Base-by-base conservation (phyloP, 2,797 vertebrate genomes). In the Labroides dimidiatus region DNA sequence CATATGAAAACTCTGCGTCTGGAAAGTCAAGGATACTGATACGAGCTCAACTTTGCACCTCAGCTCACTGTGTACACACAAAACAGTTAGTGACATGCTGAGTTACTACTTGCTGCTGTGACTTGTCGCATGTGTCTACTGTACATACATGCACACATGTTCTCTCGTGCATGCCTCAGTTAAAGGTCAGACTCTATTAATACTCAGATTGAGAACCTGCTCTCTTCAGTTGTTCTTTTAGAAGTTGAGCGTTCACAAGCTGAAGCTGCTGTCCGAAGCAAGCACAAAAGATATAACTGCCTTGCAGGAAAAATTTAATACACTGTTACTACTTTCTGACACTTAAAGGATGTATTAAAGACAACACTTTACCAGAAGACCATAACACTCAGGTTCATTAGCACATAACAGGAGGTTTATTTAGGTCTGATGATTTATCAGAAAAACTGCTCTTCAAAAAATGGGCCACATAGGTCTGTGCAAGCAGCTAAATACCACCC, bases 21-120 rank as follows among this genome's bases (percentile, higher is more conserved):
- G 77, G 69, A 88, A 84, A 85, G 81, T 86, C 82, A 82, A 87
- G 80, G 83, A 82, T 72, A 82, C 81, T 78, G 74, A 85, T 75
- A 84, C 23, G 47, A 81, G 83, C 64, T 81, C 63, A 50, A 66
- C 69, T 68, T 73, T 62, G 64, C 77, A 48, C 58, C 64, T 61
- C 17, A 45, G 53, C 55, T 50, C 75, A 16, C 63, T 30, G 56
- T 85, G 67, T 64, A 39, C 65, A 70, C 64, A 69, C 71, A 56
- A 68, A 75, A 33, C 65, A 47, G 47, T 47, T 54, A 70, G 69
- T 73, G 65, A 72, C 72, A 69, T 37, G 62, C 63, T 52, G 63
- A 77, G 64, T 66, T 74, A 77, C 70, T 69, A 74, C 69, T n/a
- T 54, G 62, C 37, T 53, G 64, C 42, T 52, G 37, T 69, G 69